Conservation (phyloP, 2,113 vertebrate genomes). For the Haemorhous mexicanus region DNA sequence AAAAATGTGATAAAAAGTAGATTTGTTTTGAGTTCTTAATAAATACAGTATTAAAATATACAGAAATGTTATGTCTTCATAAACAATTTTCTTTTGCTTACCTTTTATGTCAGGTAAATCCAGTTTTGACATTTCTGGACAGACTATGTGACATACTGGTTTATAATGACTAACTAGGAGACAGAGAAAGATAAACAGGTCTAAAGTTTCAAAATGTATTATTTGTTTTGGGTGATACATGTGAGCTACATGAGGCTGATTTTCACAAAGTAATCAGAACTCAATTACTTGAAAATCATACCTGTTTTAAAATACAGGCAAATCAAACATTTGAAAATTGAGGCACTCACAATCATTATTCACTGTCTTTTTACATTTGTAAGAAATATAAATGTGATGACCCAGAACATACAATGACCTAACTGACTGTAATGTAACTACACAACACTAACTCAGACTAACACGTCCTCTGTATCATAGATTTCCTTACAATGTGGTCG, state of each 20-base stretch:
- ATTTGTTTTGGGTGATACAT: not conserved
- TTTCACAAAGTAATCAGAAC: not conserved
- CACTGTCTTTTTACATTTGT: not conserved
- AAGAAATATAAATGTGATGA: not conserved
- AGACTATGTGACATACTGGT: not conserved
- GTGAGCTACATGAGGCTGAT: not conserved
- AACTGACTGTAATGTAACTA: not conserved
- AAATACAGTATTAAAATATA: not conserved
- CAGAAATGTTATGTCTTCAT: not conserved
- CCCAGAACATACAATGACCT: not conserved
- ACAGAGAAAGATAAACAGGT: not conserved
- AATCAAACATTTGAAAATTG: not conserved
- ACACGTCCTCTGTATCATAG: not conserved
- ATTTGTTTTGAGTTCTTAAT: not conserved
- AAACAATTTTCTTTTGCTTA: not conserved
- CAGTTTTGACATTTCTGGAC: constrained; percentile 1
- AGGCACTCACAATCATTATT: not conserved
- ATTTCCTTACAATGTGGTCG: not conserved
- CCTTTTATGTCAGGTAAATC: constrained; percentile 7
- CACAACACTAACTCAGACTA: not conserved
- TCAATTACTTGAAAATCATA: not conserved
- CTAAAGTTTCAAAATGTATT: not conserved
- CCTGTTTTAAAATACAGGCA: not conserved
- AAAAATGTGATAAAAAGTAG: not conserved
- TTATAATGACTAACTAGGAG: constrained; percentile 13